phyloP scores from a whole-genome alignment of 2,113 vertebrate genomes.

The Daubentonia madagascariensis region DNA sequence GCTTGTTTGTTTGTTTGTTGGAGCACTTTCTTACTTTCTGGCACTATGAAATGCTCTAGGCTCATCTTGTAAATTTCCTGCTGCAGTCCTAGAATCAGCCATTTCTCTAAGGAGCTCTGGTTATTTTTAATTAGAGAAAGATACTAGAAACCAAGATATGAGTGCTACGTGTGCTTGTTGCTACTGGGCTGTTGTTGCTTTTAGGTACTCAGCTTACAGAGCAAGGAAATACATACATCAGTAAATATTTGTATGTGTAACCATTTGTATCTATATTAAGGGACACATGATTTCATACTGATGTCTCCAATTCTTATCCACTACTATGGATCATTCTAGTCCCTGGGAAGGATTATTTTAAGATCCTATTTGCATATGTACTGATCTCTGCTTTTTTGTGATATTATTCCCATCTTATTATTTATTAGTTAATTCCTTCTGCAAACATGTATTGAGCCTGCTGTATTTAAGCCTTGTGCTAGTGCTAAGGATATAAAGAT shows the following conservation, averaged over 20 bases:
- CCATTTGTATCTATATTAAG: background rate
- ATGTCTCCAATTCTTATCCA: background rate
- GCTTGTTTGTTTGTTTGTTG: background rate
- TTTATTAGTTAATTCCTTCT: conserved; percentile 12
- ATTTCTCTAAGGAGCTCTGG: background rate
- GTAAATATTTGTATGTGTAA: background rate
- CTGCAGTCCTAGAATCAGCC: background rate
- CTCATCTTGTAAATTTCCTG: background rate
- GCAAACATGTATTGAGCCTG: background rate
- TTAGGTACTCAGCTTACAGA: background rate
- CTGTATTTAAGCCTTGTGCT: background rate
- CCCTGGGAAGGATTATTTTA: background rate
- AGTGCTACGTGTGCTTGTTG: background rate
- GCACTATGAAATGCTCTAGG: background rate
- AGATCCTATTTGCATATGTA: background rate
- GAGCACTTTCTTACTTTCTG: background rate
- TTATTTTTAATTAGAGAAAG: conserved; percentile 15
- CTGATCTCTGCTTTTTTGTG: background rate
- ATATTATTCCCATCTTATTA: background rate
- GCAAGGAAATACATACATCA: background rate
- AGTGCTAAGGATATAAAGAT: background rate
- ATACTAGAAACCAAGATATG: background rate
- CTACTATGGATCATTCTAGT: background rate
- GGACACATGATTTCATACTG: background rate
- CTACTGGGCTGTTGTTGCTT: background rate